Conservation (phyloP, 2,113 vertebrate species). For the Tiliqua scincoides region DNA sequence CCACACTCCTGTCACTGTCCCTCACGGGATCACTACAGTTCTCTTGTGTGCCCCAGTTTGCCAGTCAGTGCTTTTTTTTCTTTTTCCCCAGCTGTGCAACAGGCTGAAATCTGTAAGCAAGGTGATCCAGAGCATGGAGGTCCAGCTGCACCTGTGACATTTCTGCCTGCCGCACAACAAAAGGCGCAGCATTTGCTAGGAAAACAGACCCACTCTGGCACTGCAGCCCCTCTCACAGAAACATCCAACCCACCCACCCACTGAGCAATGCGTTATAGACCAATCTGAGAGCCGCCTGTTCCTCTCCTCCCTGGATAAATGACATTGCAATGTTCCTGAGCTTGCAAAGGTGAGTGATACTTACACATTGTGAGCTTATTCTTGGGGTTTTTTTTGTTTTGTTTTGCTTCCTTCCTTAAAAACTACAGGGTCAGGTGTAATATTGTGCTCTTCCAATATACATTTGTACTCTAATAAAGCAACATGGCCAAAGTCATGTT, state of each 20-base stretch:
- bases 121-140: not conserved
- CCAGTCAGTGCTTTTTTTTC: not conserved
- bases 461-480: constrained; percentile 58
- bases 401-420: not conserved
- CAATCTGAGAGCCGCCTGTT: not conserved
- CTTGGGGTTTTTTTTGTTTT: not conserved
- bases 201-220: not conserved
- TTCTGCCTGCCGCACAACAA: not conserved
- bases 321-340: not conserved
- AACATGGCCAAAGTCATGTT: constrained; percentile 58
- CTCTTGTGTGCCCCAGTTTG: no score
- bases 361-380: not conserved
- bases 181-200: not conserved
- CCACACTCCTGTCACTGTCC: no score
- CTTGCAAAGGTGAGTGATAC: not conserved
- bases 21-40: no score
- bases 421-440: not conserved
- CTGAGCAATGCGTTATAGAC: not conserved
- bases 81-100: not conserved
- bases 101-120: not conserved
- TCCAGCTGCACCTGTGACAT: not conserved
- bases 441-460: not conserved
- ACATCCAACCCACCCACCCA: not conserved
- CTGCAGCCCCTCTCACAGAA: no score
- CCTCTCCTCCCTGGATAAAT: not conserved